Evolutionary conservation across 2,888 invertebrate species (phyloP).

Genomic region (Nowickia ferox): DNA sequence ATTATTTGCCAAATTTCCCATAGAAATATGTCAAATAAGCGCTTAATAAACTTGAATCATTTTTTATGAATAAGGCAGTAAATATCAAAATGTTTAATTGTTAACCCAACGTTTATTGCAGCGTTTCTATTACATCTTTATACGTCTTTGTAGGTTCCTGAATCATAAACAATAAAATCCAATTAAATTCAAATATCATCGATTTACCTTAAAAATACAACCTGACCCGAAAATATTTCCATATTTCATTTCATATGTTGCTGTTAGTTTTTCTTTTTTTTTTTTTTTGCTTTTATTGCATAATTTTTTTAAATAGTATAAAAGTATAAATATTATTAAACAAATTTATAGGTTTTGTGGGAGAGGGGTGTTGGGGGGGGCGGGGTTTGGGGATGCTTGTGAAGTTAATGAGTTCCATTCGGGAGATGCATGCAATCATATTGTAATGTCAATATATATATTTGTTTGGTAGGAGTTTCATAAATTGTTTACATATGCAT

Average conservation of each 20-base stretch:
- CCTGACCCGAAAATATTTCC: constrained; percentile 56
- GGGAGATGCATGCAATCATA: constrained; percentile 61
- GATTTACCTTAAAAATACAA: constrained; percentile 62
- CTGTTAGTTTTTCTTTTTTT: neutral
- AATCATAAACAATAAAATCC: neutral
- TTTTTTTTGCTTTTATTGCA: constrained; percentile 6
- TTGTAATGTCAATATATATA: constrained; percentile 8
- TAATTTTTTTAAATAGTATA: constrained; percentile 47
- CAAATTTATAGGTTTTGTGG: constrained; percentile 10
- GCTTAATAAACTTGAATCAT: no score
- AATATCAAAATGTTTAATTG: no score
- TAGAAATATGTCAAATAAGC: no score
- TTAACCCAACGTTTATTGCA: no score
- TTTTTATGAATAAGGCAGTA: no score
- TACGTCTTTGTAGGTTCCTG: neutral
- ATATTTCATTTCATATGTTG: constrained; percentile 44
- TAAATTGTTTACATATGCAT: neutral
- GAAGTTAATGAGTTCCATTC: constrained; percentile 49
- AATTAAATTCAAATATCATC: constrained; percentile 1
- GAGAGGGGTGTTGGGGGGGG: neutral
- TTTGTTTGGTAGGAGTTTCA: neutral
- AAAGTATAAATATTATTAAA: constrained; percentile 52
- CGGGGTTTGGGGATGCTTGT: no score
- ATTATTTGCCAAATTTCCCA: no score
- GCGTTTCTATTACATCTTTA: no score